A percentile compares a stretch with the other conserved stretches of the same genome.
Conservation (phyloP, 1,140 invertebrate species). For the Triops cancriformis region DNA sequence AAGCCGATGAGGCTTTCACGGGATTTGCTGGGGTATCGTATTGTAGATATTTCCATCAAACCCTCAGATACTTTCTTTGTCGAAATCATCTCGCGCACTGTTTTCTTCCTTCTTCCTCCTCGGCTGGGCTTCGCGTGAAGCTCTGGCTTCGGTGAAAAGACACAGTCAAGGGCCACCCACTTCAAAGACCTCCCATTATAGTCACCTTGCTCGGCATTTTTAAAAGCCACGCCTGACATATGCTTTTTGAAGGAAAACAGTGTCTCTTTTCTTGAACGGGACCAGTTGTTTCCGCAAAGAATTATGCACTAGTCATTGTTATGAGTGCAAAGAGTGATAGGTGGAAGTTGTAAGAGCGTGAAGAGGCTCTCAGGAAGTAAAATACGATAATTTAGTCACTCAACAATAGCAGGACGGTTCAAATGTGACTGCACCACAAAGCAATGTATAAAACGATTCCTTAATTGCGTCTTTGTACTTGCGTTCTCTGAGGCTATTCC, state of each 20-base stretch:
- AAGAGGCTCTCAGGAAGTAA: not conserved
- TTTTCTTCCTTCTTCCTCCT: not conserved
- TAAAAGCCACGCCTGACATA: not conserved
- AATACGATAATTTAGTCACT: not conserved
- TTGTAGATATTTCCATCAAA: not conserved
- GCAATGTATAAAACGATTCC: too few relatives aligned
- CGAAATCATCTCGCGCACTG: not conserved
- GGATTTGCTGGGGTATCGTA: not conserved
- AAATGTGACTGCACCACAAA: too few relatives aligned
- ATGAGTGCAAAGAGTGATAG: not conserved
- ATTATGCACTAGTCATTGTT: not conserved
- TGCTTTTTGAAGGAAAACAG: not conserved
- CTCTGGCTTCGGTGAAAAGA: not conserved
- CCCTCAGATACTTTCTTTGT: not conserved
- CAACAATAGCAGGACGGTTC: not conserved
- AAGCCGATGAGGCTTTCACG: not conserved
- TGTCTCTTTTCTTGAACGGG: not conserved
- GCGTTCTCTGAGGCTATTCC: not conserved
- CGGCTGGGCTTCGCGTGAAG: not conserved
- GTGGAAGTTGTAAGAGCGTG: not conserved
- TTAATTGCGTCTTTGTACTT: not conserved
- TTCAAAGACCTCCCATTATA: slow-evolving; percentile 10
- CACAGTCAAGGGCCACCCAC: slow-evolving; percentile 4
- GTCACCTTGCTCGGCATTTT: not conserved
- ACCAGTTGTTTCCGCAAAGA: not conserved